These are phyloP conservation scores for Mycteria americana DNA, from an alignment of 2,797 vertebrate genomes.

Conservation along the genomic window DNA sequence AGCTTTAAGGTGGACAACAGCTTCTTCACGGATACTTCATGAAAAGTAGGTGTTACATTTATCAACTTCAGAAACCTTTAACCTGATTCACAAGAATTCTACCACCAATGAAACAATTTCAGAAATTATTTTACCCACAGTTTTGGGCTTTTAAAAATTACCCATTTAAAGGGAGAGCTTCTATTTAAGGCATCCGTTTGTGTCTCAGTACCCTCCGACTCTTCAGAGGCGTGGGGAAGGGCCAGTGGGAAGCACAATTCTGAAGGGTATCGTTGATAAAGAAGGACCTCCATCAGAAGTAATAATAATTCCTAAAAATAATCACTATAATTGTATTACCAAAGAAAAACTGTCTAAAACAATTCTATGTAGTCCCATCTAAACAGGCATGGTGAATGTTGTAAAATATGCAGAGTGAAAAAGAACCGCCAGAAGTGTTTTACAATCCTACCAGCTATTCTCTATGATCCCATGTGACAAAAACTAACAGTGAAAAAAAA, in stretches of 20 bases:
- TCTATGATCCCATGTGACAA: neutral
- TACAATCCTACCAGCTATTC: neutral
- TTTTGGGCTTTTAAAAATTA: accelerated
- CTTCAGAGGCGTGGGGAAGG: neutral
- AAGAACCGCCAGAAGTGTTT: neutral
- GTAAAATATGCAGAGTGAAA: neutral
- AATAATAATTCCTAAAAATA: neutral
- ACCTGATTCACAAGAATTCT: neutral
- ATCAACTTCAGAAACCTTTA: neutral
- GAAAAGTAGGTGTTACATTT: neutral
- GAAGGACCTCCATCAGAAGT: neutral
- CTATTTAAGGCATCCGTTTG: neutral
- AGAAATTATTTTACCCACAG: neutral
- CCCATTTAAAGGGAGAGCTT: neutral
- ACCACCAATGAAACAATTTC: neutral
- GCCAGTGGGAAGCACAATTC: neutral
- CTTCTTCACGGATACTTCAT: neutral
- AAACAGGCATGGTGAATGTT: neutral
- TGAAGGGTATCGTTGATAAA: neutral
- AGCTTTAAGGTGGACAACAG: neutral
- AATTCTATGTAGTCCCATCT: neutral
- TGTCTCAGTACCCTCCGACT: neutral
- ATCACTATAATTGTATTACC: neutral
- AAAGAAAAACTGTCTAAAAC: neutral
- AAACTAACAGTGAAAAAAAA: neutral